Conservation (phyloP, 2,797 vertebrate genomes). For the Lateolabrax maculatus region DNA sequence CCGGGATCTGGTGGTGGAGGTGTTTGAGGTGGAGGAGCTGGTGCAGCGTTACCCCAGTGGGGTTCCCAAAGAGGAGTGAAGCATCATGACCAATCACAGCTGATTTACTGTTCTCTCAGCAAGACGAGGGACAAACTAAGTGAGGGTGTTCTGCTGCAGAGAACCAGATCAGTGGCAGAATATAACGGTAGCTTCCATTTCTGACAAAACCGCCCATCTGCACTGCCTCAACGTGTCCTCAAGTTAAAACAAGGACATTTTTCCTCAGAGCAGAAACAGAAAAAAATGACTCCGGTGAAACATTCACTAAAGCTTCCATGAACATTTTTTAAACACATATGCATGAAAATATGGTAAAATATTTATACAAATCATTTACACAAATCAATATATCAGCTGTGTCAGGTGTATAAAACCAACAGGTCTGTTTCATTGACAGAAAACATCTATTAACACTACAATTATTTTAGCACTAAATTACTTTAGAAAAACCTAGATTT, state of each 20-base stretch:
- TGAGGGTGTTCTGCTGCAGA: background rate
- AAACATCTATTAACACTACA: background rate
- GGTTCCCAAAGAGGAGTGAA: conserved; percentile 41
- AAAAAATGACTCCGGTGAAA: background rate
- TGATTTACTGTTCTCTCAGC: background rate
- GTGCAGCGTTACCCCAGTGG: conserved; percentile 53
- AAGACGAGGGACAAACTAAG: background rate
- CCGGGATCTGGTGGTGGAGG: conserved; percentile 81
- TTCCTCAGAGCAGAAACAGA: background rate
- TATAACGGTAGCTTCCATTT: background rate
- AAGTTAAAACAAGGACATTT: too few relatives aligned
- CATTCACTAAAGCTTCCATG: conserved; percentile 13
- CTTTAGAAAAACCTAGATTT: conserved; percentile 8
- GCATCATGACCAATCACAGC: background rate
- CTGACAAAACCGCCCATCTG: background rate
- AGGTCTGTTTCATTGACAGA: background rate
- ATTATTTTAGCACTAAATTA: conserved; percentile 9
- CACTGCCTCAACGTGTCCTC: background rate
- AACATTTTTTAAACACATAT: conserved; percentile 26
- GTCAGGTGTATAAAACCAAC: background rate
- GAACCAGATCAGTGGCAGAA: background rate
- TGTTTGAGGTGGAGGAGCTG: conserved; percentile 78
- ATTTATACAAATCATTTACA: conserved; percentile 47
- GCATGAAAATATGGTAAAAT: conserved; percentile 50
- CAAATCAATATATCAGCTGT: conserved; percentile 2